Evolutionary conservation across 1,140 invertebrate genomes (phyloP).

Genomic region (Diorhabda carinulata): DNA sequence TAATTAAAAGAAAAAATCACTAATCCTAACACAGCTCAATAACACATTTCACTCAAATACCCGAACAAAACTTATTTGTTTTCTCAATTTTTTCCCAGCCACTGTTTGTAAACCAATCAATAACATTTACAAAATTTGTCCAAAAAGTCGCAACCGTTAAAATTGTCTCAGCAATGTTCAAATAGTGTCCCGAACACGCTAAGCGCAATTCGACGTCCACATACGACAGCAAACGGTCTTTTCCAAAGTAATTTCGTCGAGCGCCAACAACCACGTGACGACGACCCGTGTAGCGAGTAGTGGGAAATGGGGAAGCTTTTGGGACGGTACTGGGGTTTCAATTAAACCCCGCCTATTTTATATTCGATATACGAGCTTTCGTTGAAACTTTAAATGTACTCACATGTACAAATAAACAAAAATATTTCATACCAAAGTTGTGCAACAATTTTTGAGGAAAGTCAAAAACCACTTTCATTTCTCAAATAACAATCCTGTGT

Average conservation of each 20-base stretch:
- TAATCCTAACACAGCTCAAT: slow-evolving; percentile 11
- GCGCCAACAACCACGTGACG: not conserved
- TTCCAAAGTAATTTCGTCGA: slow-evolving; percentile 5
- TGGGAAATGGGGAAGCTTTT: slow-evolving; percentile 5
- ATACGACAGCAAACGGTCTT: not conserved
- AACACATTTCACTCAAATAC: slow-evolving; percentile 8
- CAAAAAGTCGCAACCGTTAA: not conserved
- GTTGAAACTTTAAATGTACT: too few relatives aligned
- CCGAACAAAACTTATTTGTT: not conserved
- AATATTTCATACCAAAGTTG: too few relatives aligned
- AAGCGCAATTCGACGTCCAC: not conserved
- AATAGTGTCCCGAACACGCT: not conserved
- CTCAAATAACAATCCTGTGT: too few relatives aligned
- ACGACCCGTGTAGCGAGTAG: not conserved
- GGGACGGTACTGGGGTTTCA: not conserved
- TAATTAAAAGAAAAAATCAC: slow-evolving; percentile 15
- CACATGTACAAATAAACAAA: too few relatives aligned
- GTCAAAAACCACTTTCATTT: too few relatives aligned
- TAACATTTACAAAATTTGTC: slow-evolving; percentile 11
- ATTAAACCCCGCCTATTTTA: slow-evolving; percentile 8
- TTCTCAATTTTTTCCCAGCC: not conserved
- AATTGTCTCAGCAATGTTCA: not conserved
- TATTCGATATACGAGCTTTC: not conserved
- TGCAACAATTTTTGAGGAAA: too few relatives aligned
- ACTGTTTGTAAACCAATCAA: slow-evolving; percentile 9